These are phyloP conservation scores for Omphaloscelis lunosa DNA, from an alignment of 2,888 invertebrate species.

Conservation along the genomic window DNA sequence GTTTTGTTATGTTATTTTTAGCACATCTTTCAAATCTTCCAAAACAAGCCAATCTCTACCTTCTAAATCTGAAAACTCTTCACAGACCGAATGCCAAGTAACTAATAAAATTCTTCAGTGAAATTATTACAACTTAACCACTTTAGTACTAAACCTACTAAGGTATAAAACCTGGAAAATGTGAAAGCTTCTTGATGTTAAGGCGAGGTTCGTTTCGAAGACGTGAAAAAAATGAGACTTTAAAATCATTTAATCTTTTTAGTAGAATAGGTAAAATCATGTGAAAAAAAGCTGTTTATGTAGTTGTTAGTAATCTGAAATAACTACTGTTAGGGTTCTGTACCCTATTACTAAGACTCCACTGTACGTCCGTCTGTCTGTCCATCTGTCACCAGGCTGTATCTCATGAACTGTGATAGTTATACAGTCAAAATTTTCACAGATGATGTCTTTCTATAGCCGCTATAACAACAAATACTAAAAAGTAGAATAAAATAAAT, in stretches of 20 bases:
- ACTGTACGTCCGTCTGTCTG: too few species aligned
- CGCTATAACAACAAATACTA: too few species aligned
- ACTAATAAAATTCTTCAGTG: constrained; percentile 40
- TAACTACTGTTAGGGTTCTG: too few species aligned
- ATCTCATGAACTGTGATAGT: too few species aligned
- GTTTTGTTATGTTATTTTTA: not conserved
- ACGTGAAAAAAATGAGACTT: constrained; percentile 24
- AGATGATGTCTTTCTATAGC: too few species aligned
- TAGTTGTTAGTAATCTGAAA: not conserved
- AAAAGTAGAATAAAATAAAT: too few species aligned
- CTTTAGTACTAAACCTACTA: constrained; percentile 48
- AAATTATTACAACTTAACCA: constrained; percentile 63
- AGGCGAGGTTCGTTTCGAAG: constrained; percentile 27
- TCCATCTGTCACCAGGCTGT: too few species aligned
- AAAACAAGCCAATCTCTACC: not conserved
- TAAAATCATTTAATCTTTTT: constrained; percentile 6
- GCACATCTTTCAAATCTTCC: not conserved
- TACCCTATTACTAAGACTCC: too few species aligned
- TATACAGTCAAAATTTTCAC: too few species aligned
- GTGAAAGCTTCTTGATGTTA: constrained; percentile 63
- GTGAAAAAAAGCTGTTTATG: not conserved
- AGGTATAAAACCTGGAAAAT: constrained; percentile 48
- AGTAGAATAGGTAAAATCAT: not conserved
- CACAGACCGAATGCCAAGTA: constrained; percentile 7
- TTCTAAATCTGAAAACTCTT: not conserved